These are phyloP conservation scores for Physocephala rufipes DNA, from an alignment of 2,888 invertebrate species.

Conservation along the genomic window DNA sequence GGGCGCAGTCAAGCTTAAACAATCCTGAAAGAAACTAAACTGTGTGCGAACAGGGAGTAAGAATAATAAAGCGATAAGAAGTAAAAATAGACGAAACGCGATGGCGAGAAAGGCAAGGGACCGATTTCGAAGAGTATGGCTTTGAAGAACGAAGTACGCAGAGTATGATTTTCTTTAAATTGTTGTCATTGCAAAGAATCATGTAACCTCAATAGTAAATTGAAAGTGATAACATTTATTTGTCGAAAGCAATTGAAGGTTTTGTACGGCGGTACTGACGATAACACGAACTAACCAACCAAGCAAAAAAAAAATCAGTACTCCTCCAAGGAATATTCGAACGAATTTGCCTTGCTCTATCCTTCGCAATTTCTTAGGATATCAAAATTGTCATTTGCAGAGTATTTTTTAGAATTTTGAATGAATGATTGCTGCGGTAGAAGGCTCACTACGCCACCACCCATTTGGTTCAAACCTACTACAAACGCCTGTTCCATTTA, in stretches of 20 bases:
- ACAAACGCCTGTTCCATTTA: too few species aligned
- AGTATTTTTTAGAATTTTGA: slow-evolving; percentile 29
- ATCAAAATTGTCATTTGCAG: slow-evolving; percentile 41
- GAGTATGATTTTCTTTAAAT: background rate
- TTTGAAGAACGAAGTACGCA: background rate
- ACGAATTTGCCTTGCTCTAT: slow-evolving; percentile 18
- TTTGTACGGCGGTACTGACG: too few species aligned
- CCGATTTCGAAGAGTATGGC: background rate
- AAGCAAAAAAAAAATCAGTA: too few species aligned
- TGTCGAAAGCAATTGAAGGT: background rate
- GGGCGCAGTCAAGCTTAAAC: slow-evolving; percentile 1
- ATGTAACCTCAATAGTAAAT: background rate
- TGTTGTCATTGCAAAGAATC: background rate
- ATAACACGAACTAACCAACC: too few species aligned
- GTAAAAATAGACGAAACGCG: background rate
- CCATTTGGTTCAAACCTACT: too few species aligned
- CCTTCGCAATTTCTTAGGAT: slow-evolving; percentile 29
- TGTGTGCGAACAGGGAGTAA: background rate
- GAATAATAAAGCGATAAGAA: slow-evolving; percentile 6
- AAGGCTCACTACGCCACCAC: too few species aligned
- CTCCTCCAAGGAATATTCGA: too few species aligned
- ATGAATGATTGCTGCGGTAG: too few species aligned
- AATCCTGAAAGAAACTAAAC: slow-evolving; percentile 28
- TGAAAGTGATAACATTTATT: background rate
- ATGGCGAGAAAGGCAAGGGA: background rate